phyloP scores from a whole-genome alignment of 2,888 invertebrate species.

The Oscheius sp. region DNA sequence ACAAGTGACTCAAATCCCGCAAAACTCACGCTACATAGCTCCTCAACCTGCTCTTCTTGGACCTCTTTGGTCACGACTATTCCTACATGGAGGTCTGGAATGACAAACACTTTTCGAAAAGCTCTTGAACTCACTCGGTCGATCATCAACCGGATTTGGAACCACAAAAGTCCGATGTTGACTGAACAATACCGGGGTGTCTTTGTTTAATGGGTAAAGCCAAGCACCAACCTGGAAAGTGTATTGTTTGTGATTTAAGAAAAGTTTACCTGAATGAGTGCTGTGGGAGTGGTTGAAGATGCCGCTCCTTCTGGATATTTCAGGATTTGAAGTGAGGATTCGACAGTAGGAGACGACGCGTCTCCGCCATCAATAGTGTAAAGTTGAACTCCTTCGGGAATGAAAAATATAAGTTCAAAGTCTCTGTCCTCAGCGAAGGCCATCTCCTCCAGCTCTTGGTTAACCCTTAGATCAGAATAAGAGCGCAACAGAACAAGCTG shows the following conservation, averaged over 20 bases:
- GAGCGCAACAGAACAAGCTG: too few species aligned
- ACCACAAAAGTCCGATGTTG: slow-evolving; percentile 2
- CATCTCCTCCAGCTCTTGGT: too few species aligned
- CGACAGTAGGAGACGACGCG: not conserved
- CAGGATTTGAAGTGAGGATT: slow-evolving; percentile 13
- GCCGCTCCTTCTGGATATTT: not conserved
- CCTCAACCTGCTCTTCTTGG: not conserved
- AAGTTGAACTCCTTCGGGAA: slow-evolving; percentile 25
- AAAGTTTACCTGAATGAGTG: slow-evolving; percentile 3
- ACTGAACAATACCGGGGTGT: not conserved
- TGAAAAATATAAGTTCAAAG: slow-evolving; percentile 19
- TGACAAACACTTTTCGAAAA: not conserved
- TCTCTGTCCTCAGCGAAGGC: slow-evolving; percentile 8
- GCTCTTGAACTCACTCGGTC: slow-evolving; percentile 4
- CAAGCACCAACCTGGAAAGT: slow-evolving; percentile 6
- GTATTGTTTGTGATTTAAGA: not conserved
- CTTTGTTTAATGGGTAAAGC: slow-evolving; percentile 14
- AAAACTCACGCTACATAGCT: not conserved
- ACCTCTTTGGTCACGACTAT: not conserved
- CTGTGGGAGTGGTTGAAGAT: not conserved
- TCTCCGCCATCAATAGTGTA: slow-evolving; percentile 16
- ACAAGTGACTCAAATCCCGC: too few species aligned
- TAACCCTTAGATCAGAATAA: too few species aligned
- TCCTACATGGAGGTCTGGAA: not conserved
- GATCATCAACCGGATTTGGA: not conserved